Conservation (phyloP, 2,888 invertebrate genomes). For the Drosophila fulvimacula region DNA sequence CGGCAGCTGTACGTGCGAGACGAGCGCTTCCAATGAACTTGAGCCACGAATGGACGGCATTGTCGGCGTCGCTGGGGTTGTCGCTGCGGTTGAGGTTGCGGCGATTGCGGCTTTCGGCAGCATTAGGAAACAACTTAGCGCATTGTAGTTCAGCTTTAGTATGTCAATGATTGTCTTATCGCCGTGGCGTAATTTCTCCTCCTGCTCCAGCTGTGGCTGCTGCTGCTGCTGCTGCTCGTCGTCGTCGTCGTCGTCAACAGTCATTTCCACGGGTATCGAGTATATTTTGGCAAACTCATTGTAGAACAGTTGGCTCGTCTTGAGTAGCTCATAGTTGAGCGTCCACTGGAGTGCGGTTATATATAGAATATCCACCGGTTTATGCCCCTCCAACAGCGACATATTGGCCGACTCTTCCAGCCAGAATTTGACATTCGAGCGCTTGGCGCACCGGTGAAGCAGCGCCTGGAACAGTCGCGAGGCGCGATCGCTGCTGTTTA, state of each 20-base stretch:
- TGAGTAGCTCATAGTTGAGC: conserved; percentile 82
- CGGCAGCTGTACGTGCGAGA: conserved; percentile 61
- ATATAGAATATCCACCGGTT: conserved; percentile 78
- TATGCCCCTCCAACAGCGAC: conserved; percentile 52
- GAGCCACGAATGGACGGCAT: conserved; percentile 60
- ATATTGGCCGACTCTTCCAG: conserved; percentile 54
- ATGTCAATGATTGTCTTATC: conserved; percentile 82
- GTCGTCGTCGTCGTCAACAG: conserved; percentile 40
- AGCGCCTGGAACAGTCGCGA: conserved; percentile 76
- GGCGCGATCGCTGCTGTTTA: conserved; percentile 78
- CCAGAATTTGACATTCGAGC: conserved; percentile 50
- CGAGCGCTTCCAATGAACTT: conserved; percentile 76
- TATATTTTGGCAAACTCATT: conserved; percentile 81
- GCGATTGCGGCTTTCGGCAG: conserved; percentile 67
- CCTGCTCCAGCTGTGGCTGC: conserved; percentile 20
- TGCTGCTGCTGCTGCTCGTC: conserved; percentile 19
- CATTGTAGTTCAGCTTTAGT: conserved; percentile 80
- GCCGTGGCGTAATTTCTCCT: conserved; percentile 64
- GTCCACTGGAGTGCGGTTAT: conserved; percentile 83
- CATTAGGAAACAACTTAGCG: conserved; percentile 81
- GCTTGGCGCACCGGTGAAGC: conserved; percentile 55
- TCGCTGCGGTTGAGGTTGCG: conserved; percentile 27
- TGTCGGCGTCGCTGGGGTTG: conserved; percentile 11
- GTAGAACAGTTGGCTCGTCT: conserved; percentile 81
- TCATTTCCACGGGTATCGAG: conserved; percentile 73